These are phyloP conservation scores for Platichthys stellatus DNA, from an alignment of 2,113 vertebrate species.

Conservation along the genomic window DNA sequence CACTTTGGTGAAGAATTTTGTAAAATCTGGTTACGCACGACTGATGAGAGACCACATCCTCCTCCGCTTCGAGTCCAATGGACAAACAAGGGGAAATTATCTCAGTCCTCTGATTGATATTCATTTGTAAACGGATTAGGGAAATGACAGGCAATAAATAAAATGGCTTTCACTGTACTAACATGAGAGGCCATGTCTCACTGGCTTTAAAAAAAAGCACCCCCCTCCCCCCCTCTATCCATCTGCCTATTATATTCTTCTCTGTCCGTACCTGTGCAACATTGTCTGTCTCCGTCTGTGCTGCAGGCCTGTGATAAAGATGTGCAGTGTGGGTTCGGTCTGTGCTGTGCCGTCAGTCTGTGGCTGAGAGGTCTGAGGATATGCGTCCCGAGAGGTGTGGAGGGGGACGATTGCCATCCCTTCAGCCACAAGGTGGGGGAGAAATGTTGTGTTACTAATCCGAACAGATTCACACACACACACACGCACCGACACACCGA, in stretches of 20 bases:
- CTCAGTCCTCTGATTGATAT: conserved; percentile 51
- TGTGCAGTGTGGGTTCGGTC: conserved; percentile 85
- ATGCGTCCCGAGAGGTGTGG: conserved; percentile 89
- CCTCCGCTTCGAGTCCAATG: conserved; percentile 41
- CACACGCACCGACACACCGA: not conserved
- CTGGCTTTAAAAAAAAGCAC: conserved; percentile 19
- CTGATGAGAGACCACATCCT: conserved; percentile 60
- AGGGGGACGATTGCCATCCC: conserved; percentile 91
- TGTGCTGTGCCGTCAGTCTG: conserved; percentile 92
- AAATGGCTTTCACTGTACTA: conserved; percentile 15
- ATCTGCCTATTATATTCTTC: not conserved
- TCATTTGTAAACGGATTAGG: conserved; percentile 70
- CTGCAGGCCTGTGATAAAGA: conserved; percentile 90
- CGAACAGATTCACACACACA: not conserved
- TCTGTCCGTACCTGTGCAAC: not conserved
- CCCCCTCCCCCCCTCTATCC: not conserved
- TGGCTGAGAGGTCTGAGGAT: conserved; percentile 91
- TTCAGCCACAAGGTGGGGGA: conserved; percentile 89
- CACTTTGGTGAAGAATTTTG: conserved; percentile 21
- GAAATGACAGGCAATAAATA: conserved; percentile 55
- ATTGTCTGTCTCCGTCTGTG: conserved; percentile 1
- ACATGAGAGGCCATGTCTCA: conserved; percentile 19
- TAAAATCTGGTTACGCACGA: conserved; percentile 63
- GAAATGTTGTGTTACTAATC: conserved; percentile 28
- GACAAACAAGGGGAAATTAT: conserved; percentile 67